Percentiles rank a stretch among this genome's conserved stretches.
phyloP scores from a whole-genome alignment of 2,888 invertebrate genomes.

The Drepanosiphum platanoidis region DNA sequence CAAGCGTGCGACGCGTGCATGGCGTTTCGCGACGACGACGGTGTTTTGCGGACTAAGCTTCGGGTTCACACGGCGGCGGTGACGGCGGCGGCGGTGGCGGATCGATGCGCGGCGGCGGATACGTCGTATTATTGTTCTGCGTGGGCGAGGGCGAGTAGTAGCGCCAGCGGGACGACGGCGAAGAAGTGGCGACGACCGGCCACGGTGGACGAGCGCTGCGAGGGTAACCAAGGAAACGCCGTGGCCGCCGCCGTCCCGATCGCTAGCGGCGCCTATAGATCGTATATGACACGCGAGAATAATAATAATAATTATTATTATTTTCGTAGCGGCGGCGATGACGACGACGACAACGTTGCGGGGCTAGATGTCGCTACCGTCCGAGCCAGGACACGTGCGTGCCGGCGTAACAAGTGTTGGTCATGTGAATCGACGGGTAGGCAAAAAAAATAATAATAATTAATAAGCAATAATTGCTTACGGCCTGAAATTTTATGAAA shows the following conservation, averaged over 20 bases:
- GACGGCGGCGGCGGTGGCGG: no score
- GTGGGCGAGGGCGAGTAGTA: neutral
- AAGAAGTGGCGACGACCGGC: neutral
- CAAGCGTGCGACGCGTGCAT: constrained; percentile 13
- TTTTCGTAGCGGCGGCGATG: no score
- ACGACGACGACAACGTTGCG: neutral
- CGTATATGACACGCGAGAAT: no score
- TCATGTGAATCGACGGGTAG: no score
- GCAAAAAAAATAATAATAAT: no score
- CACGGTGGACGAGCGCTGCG: constrained; percentile 19
- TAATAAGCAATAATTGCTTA: no score
- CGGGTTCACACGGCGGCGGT: no score
- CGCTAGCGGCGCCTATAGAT: constrained; percentile 23
- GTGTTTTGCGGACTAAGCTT: constrained; percentile 35
- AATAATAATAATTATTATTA: no score
- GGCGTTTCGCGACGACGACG: constrained; percentile 27
- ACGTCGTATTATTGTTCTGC: no score
- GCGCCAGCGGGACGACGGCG: neutral
- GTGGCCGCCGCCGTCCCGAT: constrained; percentile 18
- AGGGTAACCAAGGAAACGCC: constrained; percentile 57
- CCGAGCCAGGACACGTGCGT: constrained; percentile 12
- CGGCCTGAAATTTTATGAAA: no score
- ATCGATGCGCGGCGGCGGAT: constrained; percentile 51
- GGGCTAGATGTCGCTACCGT: constrained; percentile 49
- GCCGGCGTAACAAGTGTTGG: constrained; percentile 56